These are phyloP conservation scores for Daphoenositta chrysoptera DNA, from an alignment of 2,113 vertebrate species.

Conservation along the genomic window DNA sequence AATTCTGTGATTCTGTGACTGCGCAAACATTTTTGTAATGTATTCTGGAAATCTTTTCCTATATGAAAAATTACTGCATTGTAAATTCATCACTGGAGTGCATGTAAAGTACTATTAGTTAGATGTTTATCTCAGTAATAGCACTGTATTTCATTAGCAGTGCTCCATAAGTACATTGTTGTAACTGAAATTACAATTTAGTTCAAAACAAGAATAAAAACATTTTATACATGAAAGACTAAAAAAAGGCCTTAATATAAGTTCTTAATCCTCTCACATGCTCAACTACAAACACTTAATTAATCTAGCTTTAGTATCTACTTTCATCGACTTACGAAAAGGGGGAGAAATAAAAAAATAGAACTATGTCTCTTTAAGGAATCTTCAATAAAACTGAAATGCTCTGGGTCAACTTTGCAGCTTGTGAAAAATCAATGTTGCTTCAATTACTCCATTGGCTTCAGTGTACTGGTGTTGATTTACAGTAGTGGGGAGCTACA, in stretches of 20 bases:
- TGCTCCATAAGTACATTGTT: not conserved
- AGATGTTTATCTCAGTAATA: not conserved
- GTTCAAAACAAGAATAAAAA: not conserved
- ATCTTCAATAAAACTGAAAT: not conserved
- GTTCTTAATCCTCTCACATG: not conserved
- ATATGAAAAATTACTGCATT: not conserved
- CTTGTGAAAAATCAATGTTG: conserved; percentile 43
- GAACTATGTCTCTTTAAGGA: not conserved
- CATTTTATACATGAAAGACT: not conserved
- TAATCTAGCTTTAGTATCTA: not conserved
- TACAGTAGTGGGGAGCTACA: not conserved
- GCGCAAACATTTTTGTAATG: not conserved
- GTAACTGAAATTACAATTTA: not conserved
- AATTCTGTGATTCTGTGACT: not conserved
- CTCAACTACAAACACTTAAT: not conserved
- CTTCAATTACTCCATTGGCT: conserved; percentile 19
- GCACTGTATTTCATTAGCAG: not conserved
- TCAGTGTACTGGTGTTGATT: conserved; percentile 12
- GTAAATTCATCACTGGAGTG: not conserved
- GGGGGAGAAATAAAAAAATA: not conserved
- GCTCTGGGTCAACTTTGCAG: not conserved
- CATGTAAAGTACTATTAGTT: not conserved
- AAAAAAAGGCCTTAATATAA: not conserved
- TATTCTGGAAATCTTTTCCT: not conserved
- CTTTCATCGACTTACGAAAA: not conserved